Base-by-base conservation (phyloP, 2,797 vertebrate genomes). In the Sebastes minor region DNA sequence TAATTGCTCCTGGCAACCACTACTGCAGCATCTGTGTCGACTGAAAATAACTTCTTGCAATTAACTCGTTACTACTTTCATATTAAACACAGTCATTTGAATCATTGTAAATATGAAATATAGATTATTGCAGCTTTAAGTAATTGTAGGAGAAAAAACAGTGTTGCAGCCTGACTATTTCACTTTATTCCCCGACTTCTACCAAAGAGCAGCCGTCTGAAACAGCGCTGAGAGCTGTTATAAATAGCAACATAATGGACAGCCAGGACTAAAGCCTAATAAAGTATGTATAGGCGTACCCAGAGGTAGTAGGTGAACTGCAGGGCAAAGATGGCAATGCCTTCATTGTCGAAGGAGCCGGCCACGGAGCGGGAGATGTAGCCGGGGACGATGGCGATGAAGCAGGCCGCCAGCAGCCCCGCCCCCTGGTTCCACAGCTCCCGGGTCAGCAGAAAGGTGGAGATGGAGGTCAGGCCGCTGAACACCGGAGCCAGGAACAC, bases 281-380 rank as follows among this genome's bases (percentile, higher is more conserved):
- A 20, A 27, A 18, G 30, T 28, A 35, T 69, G 18, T 56, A 46
- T 2, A 13, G 22, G 16, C 27, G 0, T 87, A 99, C 98, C 98
- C 98, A 99, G 88, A 99, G 97, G 92, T 99, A 99, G 95, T 99
- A 99, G 75, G 98, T 99, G 95, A 99, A 99, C 94, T 99, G 98
- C 93, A 99, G 96, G 90, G 98, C 98, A 93, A 99, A 99, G 95
- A 99, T 99, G 92, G 98, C 98, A 75, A 99, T 99, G 95, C 98
- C 98, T 95, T 99, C 98, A 63, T 99, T 99, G 96, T 99, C 98
- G 85, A 99, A 99, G 13, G 98, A 99, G 86, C 98, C 98, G 7
- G 98, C 98, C 67, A 99, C 98, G 0, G 98, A 99, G 90, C 98
- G 97, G 74, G 98, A 99, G 95, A 99, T 99, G 92, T 99, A 99